Base-by-base conservation (phyloP, 2,113 vertebrate species). In the Apaloderma vittatum region DNA sequence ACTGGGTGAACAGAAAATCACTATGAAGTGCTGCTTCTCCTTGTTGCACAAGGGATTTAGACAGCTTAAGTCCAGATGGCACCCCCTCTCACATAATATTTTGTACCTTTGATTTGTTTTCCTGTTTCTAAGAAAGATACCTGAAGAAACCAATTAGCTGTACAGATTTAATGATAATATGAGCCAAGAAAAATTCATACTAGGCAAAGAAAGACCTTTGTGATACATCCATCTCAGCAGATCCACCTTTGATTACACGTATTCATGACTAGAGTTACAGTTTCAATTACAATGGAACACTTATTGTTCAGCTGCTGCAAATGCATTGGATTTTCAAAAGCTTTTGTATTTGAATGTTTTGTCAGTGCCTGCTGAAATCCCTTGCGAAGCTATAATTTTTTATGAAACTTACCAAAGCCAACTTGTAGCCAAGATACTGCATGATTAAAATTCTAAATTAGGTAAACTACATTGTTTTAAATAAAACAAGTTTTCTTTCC, bases 221-320 rank as follows among this genome's bases (percentile, higher is more conserved):
- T 67, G 81, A 87, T 80, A 77, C 29, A 49, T 46, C 24, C 26
- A 57, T 62, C 80, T 97, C 97, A 97, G 97, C 97, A 97, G 97
- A 97, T 97, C 78, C 6, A 0, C 54, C 45, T 24, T 68, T 92
- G 97, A 97, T 95, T 95, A 80, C 66, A 90, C 67, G 48, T 92
- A 84, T 67, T 86, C 48, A 27, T 93, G 75, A 89, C 77, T 75
- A 88, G 91, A 72, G 43, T 12, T 18, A 32, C 30, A 7, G 24
- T 58, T 92, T 83, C 71, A 66, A 84, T 92, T 81, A 45, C 74
- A 92, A 76, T 80, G 55, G 40, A 70, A 26, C 30, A 62, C 24
- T 84, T 78, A 55, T 15, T 78, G 52, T 63, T 27, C 24, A 74
- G 37, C 54, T 66, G 40, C n/a, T 92, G 90, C 46, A 95, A 86